A percentile compares a stretch with the other conserved stretches of the same genome.
These are phyloP conservation scores for Cyanoliseus patagonus DNA, from an alignment of 2,113 vertebrate genomes.

Conservation along the genomic window DNA sequence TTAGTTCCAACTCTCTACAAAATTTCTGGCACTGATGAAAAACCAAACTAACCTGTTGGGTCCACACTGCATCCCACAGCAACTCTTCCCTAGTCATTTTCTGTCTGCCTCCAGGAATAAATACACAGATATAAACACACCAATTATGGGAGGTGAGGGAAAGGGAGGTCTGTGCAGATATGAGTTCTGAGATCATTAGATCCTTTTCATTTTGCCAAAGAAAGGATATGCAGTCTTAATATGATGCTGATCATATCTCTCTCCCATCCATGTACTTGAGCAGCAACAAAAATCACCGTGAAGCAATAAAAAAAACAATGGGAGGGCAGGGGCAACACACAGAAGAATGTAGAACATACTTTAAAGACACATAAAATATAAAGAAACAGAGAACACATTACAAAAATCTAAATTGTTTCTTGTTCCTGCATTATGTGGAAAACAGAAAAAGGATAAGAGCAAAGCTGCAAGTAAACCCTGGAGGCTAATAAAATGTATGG, in stretches of 20 bases:
- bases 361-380: background rate
- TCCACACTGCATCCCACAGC: background rate
- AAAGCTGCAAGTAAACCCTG: background rate
- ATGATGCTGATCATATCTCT: background rate
- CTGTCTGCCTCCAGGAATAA: background rate
- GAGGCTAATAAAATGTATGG: background rate
- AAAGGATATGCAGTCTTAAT: slow-evolving; percentile 1
- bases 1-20: background rate
- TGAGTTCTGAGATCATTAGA: background rate
- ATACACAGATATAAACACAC: background rate
- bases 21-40: background rate
- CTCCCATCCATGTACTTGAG: background rate
- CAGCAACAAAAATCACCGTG: background rate
- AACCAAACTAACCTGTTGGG: background rate
- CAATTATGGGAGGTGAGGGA: background rate
- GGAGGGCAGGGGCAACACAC: accelerated
- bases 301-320: background rate
- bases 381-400: background rate
- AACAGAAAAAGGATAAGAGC: slow-evolving; percentile 6
- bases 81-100: background rate
- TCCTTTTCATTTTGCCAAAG: background rate
- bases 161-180: background rate
- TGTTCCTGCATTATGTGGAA: background rate
- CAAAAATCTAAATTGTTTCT: background rate
- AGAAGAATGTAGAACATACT: background rate